Conservation (phyloP, 2,888 invertebrate species). For the Metallyticus violacea region DNA sequence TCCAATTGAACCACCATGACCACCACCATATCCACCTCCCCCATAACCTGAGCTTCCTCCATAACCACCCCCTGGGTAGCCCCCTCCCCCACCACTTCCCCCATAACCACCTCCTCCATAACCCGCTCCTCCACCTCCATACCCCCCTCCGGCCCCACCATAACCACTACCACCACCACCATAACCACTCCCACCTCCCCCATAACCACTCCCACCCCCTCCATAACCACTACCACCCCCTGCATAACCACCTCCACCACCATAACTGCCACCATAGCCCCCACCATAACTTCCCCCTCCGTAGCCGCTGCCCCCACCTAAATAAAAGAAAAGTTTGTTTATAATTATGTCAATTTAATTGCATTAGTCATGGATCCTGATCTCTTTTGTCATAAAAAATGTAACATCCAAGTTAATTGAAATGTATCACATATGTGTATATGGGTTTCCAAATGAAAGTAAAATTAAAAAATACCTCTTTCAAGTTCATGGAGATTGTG, state of each 20-base stretch:
- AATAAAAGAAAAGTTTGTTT: background rate
- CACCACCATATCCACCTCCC: conserved; percentile 21
- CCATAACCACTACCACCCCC: conserved; percentile 38
- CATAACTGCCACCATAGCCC: conserved; percentile 35
- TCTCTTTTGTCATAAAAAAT: too few relatives aligned
- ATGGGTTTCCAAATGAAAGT: too few relatives aligned
- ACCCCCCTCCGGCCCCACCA: conserved; percentile 47
- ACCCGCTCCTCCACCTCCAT: conserved; percentile 41
- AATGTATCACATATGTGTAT: too few relatives aligned
- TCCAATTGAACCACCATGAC: background rate
- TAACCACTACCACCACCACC: conserved; percentile 47
- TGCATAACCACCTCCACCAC: conserved; percentile 38
- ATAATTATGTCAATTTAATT: too few relatives aligned
- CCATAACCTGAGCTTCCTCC: conserved; percentile 20
- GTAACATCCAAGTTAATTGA: too few relatives aligned
- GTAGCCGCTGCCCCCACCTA: conserved; percentile 38
- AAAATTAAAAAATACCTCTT: too few relatives aligned
- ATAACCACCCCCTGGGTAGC: conserved; percentile 39
- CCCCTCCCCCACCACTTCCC: conserved; percentile 48
- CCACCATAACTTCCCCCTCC: conserved; percentile 33
- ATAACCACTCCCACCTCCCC: conserved; percentile 45
- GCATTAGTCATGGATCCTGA: too few relatives aligned
- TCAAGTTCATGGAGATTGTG: too few relatives aligned
- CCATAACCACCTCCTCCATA: conserved; percentile 44
- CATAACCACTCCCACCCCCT: conserved; percentile 37